Evolutionary conservation across 1,140 invertebrate genomes (phyloP).

Genomic region (Scaptodrosophila lebanonensis): DNA sequence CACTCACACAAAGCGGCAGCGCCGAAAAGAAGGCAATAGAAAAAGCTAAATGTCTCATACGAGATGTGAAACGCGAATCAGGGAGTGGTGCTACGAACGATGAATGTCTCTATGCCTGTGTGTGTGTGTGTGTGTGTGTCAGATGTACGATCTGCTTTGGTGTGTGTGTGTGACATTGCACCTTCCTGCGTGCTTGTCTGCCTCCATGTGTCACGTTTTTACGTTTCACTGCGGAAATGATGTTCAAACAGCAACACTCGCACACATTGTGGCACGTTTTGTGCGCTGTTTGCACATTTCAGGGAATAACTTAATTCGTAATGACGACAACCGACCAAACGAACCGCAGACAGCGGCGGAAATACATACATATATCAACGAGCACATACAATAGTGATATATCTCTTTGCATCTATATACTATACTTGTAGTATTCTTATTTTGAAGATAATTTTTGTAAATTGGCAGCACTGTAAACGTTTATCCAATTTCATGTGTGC

Average conservation of each 20-base stretch:
- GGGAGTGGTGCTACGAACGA: slow-evolving; percentile 1
- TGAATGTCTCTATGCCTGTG: slow-evolving; percentile 30
- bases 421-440: too few species aligned
- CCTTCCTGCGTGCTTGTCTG: too few species aligned
- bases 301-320: neutral
- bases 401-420: neutral
- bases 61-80: too few species aligned
- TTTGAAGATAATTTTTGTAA: too few species aligned
- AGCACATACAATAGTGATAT: neutral
- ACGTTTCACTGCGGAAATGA: too few species aligned
- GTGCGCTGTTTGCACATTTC: neutral
- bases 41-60: too few species aligned
- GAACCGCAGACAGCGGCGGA: neutral
- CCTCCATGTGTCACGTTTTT: too few species aligned
- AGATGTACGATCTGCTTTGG: slow-evolving; percentile 6
- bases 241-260: too few species aligned
- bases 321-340: neutral
- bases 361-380: neutral
- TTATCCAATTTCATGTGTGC: too few species aligned
- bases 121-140: slow-evolving; percentile 21
- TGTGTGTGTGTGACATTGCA: slow-evolving; percentile 33
- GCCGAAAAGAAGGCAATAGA: too few species aligned
- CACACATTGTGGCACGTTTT: neutral
- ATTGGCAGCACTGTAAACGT: too few species aligned
- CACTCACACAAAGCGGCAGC: neutral